Evolutionary conservation across 2,113 vertebrate species (phyloP).

Genomic region (Falco punctatus): DNA sequence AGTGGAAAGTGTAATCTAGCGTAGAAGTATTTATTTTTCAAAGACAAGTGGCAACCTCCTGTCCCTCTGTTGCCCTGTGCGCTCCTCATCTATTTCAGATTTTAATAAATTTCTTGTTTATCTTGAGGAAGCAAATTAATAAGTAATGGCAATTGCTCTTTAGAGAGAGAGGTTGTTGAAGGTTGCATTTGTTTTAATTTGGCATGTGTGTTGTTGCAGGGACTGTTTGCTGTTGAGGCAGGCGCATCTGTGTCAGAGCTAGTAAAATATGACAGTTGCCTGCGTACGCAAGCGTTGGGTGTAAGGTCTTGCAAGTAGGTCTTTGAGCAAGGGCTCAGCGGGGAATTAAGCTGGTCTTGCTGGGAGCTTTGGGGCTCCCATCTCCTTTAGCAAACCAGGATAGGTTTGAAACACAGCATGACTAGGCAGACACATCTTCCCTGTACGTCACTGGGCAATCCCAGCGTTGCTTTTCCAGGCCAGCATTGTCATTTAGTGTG

Average conservation of each 20-base stretch:
- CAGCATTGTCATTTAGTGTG: rapidly evolving
- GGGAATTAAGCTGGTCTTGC: background rate
- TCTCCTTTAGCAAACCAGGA: background rate
- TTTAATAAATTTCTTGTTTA: conserved; percentile 18
- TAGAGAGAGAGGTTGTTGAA: background rate
- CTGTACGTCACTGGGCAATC: background rate
- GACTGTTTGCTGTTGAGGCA: background rate
- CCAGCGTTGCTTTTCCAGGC: background rate
- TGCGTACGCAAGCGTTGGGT: background rate
- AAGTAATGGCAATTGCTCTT: background rate
- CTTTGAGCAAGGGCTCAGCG: background rate
- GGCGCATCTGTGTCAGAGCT: rapidly evolving
- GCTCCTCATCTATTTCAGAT: background rate
- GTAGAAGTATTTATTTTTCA: background rate
- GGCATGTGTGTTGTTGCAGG: background rate
- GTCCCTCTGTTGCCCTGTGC: background rate
- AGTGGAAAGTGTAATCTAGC: background rate
- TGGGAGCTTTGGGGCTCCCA: background rate
- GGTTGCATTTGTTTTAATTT: background rate
- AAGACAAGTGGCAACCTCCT: background rate
- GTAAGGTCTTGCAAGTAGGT: background rate
- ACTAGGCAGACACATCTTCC: background rate
- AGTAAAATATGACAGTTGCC: background rate
- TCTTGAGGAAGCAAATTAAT: conserved; percentile 29
- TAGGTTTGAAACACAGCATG: background rate